Percentiles rank a stretch among this genome's conserved stretches.
Conservation (phyloP, 1,140 invertebrate species). For the Drosophila elegans region DNA sequence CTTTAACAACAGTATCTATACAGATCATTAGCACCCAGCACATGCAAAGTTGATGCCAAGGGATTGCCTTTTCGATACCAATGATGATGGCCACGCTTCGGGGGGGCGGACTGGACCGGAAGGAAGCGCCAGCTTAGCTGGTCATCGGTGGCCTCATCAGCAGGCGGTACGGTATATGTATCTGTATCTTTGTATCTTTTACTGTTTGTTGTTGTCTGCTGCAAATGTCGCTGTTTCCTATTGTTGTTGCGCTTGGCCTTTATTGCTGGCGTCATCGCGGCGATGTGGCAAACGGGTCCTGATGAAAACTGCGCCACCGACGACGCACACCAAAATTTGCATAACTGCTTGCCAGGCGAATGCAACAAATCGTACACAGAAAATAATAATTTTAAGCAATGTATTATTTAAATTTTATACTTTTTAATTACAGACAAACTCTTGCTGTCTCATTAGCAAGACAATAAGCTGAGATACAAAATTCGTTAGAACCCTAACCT, state of each 20-base stretch:
- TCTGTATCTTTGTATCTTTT: slow-evolving; percentile 25
- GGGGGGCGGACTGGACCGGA: slow-evolving; percentile 8
- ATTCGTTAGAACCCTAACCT: no score
- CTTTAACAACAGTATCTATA: no score
- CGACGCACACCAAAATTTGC: slow-evolving; percentile 74
- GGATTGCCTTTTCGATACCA: slow-evolving; percentile 19
- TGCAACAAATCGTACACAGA: slow-evolving; percentile 16
- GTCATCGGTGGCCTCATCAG: slow-evolving; percentile 38
- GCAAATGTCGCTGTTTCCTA: slow-evolving; percentile 12
- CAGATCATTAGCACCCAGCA: slow-evolving; percentile 36
- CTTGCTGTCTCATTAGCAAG: no score
- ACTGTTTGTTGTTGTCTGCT: slow-evolving; percentile 7
- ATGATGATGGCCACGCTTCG: neutral
- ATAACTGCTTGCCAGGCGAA: slow-evolving; percentile 69
- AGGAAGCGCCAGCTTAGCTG: slow-evolving; percentile 37
- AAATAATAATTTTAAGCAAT: neutral
- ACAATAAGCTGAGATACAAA: no score
- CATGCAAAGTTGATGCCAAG: slow-evolving; percentile 28
- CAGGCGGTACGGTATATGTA: slow-evolving; percentile 20
- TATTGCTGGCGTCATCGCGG: slow-evolving; percentile 43
- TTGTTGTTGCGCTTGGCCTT: slow-evolving; percentile 36
- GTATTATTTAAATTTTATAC: neutral
- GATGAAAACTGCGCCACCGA: slow-evolving; percentile 73
- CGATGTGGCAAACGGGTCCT: slow-evolving; percentile 62
- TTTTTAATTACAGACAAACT: no score